Percentiles rank a stretch among this genome's conserved stretches.
Evolutionary conservation across 2,797 vertebrate species (phyloP).

Genomic region (Margarornis squamiger): DNA sequence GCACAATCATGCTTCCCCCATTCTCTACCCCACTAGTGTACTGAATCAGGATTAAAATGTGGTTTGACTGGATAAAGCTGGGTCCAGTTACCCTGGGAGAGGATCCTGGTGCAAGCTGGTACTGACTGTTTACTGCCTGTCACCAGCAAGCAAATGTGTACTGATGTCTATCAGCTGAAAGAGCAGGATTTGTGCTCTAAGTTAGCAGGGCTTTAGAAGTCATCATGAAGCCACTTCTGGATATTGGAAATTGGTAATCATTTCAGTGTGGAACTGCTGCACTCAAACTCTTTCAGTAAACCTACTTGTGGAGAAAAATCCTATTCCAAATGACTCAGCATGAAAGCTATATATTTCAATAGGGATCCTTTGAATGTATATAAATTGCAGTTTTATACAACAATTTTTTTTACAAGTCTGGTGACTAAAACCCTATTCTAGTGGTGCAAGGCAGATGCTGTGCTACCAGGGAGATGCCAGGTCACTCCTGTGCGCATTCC

Average conservation of each 20-base stretch:
- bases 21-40: background rate
- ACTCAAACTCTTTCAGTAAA: background rate
- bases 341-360: background rate
- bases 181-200: background rate
- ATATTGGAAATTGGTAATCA: background rate
- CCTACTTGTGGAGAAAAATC: background rate
- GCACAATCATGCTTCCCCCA: background rate
- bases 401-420: background rate
- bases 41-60: background rate
- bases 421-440: background rate
- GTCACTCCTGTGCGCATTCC: background rate
- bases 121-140: background rate
- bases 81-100: background rate
- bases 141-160: background rate
- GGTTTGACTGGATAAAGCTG: background rate
- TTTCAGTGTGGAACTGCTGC: background rate
- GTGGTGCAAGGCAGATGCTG: background rate
- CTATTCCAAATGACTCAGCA: background rate
- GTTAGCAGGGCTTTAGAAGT: background rate
- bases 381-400: background rate
- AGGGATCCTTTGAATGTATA: background rate
- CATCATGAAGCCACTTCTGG: background rate
- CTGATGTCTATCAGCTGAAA: background rate
- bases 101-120: background rate
- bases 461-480: background rate